These are phyloP conservation scores for Nanorana parkeri DNA, from an alignment of 2,113 vertebrate species.

Conservation along the genomic window DNA sequence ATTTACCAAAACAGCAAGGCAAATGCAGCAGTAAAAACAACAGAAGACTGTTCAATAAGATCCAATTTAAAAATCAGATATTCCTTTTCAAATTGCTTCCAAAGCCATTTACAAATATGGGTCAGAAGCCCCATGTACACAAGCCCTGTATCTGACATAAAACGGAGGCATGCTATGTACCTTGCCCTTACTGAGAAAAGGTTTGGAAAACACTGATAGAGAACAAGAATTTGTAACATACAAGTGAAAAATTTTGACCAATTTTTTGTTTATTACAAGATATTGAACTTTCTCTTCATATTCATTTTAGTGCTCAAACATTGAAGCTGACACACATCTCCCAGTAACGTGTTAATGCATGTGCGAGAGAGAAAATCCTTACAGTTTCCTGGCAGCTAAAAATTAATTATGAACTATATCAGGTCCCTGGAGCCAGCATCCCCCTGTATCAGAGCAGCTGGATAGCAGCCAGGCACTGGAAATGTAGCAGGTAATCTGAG, in stretches of 20 bases:
- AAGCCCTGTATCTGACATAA: no score
- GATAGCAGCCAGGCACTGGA: not conserved
- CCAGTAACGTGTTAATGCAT: slow-evolving; percentile 22
- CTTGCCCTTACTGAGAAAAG: no score
- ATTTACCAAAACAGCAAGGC: no score
- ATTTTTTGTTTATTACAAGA: not conserved
- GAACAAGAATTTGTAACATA: no score
- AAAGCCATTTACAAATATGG: no score
- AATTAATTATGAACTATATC: slow-evolving; percentile 31
- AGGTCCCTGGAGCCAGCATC: not conserved
- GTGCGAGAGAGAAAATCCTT: slow-evolving; percentile 18
- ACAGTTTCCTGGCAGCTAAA: slow-evolving; percentile 28
- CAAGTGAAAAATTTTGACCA: not conserved
- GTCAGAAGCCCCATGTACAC: no score
- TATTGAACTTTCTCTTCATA: not conserved
- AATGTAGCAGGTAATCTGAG: not conserved
- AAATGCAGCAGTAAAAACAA: no score
- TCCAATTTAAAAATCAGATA: no score
- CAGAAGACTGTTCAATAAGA: no score
- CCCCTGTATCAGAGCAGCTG: not conserved
- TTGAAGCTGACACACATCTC: slow-evolving; percentile 24
- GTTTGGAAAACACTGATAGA: no score
- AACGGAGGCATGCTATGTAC: no score
- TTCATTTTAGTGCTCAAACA: slow-evolving; percentile 14
- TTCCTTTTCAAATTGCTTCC: no score